Base-by-base conservation (phyloP, 2,888 invertebrate genomes). In the Trichogramma dendrolimi region DNA sequence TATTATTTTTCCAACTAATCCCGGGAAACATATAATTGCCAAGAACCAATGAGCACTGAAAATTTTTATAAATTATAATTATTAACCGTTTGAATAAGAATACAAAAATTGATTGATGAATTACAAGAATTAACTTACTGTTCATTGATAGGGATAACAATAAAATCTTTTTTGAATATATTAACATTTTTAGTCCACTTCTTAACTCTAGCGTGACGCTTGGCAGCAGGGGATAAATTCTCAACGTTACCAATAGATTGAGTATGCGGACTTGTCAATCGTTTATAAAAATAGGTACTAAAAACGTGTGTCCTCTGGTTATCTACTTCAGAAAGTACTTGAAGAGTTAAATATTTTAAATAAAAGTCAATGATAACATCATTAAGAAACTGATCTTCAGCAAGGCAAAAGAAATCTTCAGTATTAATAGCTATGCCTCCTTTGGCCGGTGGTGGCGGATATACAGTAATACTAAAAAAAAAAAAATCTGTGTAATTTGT, bases 361-460 rank as follows among this genome's bases (percentile, higher is more conserved):
- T 96, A 98, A 81, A 98, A 98, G 79, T 97, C 97, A 71, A 98
- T 95, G 61, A 98, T 96, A 69, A 94, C 94, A 82, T 98, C 98
- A 80, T 98, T 99, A 61, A 98, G 83, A 82, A 96, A 97, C 73
- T 94, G 92, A 80, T 94, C 95, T 74, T 91, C 90, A 8, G 90
- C 93, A 67, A 97, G 83, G 80, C 95, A 95, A 79, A 88, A 86
- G 72, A 92, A 92, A 80, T 97, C 96, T 81, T 94, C 94, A n/a
- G 92, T 93, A 69, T 94, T 94, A 49, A 96, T 92, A 10, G 92
- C 86, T 70, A 96, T 90, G 10, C 93, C 92, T 63, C 94, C 94
- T 75, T 89, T 90, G 0, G 90, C 90, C 39, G 92, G 92, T 39
- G 93, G 92, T 39, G 84, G 83, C 6, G 88, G 88, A 80, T 94